phyloP scores from a whole-genome alignment of 1,140 invertebrate species.

The Solenopsis invicta region DNA sequence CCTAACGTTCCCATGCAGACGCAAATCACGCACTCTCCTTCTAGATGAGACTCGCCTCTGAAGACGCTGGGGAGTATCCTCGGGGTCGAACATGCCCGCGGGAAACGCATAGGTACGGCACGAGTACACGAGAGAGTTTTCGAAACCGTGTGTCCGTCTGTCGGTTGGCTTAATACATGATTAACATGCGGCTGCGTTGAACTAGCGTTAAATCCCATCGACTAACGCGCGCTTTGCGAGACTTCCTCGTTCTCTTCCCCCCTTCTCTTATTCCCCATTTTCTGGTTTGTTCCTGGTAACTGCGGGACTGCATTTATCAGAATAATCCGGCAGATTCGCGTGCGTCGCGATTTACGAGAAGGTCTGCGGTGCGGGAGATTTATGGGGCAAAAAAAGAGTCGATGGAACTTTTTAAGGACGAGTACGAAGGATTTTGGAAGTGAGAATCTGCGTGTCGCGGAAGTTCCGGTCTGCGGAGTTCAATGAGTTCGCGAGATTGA shows the following conservation, averaged over 20 bases:
- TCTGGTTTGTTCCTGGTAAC: slow-evolving; percentile 11
- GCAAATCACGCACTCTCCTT: slow-evolving; percentile 71
- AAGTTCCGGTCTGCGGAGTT: not conserved
- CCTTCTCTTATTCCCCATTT: not conserved
- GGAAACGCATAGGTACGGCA: slow-evolving; percentile 72
- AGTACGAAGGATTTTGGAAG: slow-evolving; percentile 17
- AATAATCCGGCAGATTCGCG: slow-evolving; percentile 53
- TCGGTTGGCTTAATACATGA: slow-evolving; percentile 70
- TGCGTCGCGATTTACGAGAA: slow-evolving; percentile 41
- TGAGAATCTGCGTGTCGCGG: slow-evolving; percentile 40
- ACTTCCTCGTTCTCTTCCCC: slow-evolving; percentile 5
- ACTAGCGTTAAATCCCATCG: slow-evolving; percentile 63
- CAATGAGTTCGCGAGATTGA: slow-evolving; percentile 39
- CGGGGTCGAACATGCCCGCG: slow-evolving; percentile 43
- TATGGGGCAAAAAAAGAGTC: slow-evolving; percentile 36
- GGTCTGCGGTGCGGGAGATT: slow-evolving; percentile 28
- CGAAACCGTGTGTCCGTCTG: slow-evolving; percentile 64
- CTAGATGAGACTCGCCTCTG: slow-evolving; percentile 78
- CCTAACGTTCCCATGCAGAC: slow-evolving; percentile 27
- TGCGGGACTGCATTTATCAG: slow-evolving; percentile 57
- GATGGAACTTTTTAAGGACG: slow-evolving; percentile 35
- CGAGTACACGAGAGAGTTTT: slow-evolving; percentile 60
- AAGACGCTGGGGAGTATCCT: slow-evolving; percentile 65
- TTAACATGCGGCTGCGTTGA: slow-evolving; percentile 70
- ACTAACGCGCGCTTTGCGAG: slow-evolving; percentile 68